Conservation (phyloP, 2,797 vertebrate species). For the Salmo trutta region DNA sequence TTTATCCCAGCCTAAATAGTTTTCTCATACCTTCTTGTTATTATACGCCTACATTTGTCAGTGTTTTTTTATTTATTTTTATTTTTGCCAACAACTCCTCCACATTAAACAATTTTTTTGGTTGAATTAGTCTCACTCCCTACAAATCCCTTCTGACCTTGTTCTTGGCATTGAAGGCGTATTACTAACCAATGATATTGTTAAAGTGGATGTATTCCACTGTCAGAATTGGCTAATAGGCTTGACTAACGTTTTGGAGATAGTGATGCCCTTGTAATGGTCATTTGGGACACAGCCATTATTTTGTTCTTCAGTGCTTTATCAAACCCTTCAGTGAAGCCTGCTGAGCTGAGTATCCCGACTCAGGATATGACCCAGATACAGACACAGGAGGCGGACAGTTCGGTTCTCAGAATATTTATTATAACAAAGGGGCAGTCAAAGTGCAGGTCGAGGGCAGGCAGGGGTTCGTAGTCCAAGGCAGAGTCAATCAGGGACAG, state of each 20-base stretch:
- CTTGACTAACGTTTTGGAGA: no score
- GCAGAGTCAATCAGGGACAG: no score
- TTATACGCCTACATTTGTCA: neutral
- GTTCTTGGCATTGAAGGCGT: constrained; percentile 37
- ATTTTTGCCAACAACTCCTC: neutral
- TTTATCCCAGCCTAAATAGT: neutral
- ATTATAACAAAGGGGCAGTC: no score
- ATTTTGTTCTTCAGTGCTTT: neutral
- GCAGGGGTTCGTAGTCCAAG: no score
- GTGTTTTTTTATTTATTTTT: neutral
- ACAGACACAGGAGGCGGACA: no score
- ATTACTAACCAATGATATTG: constrained; percentile 40
- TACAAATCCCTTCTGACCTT: constrained; percentile 31
- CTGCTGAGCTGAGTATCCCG: neutral
- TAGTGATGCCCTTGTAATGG: no score
- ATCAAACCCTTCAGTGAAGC: neutral
- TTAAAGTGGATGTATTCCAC: constrained; percentile 27
- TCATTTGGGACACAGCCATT: neutral
- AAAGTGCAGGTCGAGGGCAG: no score
- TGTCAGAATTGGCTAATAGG: no score
- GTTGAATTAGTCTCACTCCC: constrained; percentile 26
- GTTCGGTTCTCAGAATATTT: no score
- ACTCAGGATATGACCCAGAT: no score
- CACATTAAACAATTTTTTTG: neutral
- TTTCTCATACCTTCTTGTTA: neutral